These are phyloP conservation scores for Teleiodes luculella DNA, from an alignment of 2,888 invertebrate genomes.

Conservation along the genomic window DNA sequence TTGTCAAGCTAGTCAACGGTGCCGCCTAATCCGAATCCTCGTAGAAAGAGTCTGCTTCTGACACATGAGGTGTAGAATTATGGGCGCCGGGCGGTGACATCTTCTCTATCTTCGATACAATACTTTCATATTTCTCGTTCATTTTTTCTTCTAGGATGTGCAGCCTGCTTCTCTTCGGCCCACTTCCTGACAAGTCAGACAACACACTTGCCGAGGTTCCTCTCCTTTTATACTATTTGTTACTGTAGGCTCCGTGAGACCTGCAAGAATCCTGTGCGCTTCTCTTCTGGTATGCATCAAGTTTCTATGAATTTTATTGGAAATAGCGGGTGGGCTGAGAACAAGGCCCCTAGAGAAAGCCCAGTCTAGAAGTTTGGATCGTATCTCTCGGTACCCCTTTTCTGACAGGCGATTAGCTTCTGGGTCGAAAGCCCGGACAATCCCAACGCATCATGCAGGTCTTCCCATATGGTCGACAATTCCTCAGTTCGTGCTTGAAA, in stretches of 20 bases:
- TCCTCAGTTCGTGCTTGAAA: too few relatives aligned
- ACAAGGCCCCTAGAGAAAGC: slow-evolving; percentile 19
- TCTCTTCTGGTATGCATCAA: slow-evolving; percentile 16
- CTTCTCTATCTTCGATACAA: neutral
- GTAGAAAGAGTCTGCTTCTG: neutral
- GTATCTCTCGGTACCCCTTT: slow-evolving; percentile 12
- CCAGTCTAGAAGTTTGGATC: neutral
- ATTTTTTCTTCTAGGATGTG: neutral
- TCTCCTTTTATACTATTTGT: neutral
- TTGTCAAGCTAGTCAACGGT: neutral
- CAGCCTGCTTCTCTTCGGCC: neutral
- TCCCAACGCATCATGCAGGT: too few relatives aligned
- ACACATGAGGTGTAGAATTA: neutral
- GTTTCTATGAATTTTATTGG: slow-evolving; percentile 18
- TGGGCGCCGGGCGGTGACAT: neutral
- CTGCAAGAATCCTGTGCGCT: slow-evolving; percentile 16
- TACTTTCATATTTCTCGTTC: neutral
- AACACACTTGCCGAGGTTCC: neutral
- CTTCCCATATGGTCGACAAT: too few relatives aligned
- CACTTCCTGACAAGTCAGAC: neutral
- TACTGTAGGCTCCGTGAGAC: slow-evolving; percentile 15
- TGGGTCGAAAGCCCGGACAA: slow-evolving; percentile 15
- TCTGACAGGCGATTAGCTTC: slow-evolving; percentile 18
- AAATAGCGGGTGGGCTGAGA: slow-evolving; percentile 18
- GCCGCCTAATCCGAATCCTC: neutral